Evolutionary conservation across 2,888 invertebrate species (phyloP), one percentile per base, ranked within the genome.

Genomic region (Ophion ellenae): DNA sequence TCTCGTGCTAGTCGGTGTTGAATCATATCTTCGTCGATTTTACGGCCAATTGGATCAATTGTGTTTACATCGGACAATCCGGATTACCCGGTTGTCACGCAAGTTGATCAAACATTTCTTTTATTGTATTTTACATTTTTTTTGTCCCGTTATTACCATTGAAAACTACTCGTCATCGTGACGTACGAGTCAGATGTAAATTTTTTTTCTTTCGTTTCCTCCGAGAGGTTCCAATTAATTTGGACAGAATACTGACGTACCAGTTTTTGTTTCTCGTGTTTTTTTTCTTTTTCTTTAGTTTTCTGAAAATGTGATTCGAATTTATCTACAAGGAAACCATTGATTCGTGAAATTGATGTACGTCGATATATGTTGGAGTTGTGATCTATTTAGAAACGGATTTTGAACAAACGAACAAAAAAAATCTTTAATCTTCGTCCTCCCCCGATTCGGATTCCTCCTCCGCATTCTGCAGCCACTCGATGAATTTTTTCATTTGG

Each of bases 391-490:
- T 32, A 20, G 74, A 61, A 78, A 86, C 86, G 81, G 77, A 81
- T 77, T 81, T 83, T 83, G 57, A 84, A 47, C 20, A 11, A 76
- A 64, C 45, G 64, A 32, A 75, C 36, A 61, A 61, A 14, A 53
- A 73, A 28, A 28, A n/a, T 57, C 40, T 90, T 93, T 94, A 95
- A 90, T 95, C 95, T 64, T 95, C 95, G 59, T 95, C 95, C 89
- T 95, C 95, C 73, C 94, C 96, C 86, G 96, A 96, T 93, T 96
- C 96, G 87, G 95, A 96, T 94, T 96, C 97, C 94, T 99, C 99
- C 94, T 99, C 99, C 84, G 99, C 99, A 95, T 97, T 99, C 94
- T 99, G 98, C 88, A 99, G 96, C 99, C 99, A 99, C 95, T 99
- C 99, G 78, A 99, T 96, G 94, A 99, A 99, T 95, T 98, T 97